phyloP scores from a whole-genome alignment of 2,888 invertebrate species.

The Metacarcinus magister region DNA sequence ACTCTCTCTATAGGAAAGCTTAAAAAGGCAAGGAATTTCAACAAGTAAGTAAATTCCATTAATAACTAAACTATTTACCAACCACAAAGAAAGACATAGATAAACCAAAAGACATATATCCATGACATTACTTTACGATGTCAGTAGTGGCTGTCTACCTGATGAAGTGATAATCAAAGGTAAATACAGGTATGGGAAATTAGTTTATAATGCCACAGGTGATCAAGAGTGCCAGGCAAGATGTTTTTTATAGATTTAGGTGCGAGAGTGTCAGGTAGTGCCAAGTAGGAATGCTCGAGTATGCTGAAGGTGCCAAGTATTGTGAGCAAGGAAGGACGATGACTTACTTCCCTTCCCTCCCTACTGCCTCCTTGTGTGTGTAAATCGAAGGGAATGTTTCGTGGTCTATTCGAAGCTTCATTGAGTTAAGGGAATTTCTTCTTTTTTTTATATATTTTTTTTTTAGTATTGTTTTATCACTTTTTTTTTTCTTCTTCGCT shows the following conservation, averaged over 20 bases:
- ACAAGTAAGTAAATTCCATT: too few species aligned
- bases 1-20: too few species aligned
- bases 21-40: too few species aligned
- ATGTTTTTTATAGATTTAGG: background rate
- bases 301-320: background rate
- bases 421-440: too few species aligned
- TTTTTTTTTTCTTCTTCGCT: background rate
- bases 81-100: background rate
- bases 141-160: background rate
- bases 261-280: background rate
- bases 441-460: too few species aligned
- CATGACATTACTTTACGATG: background rate
- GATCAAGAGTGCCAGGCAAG: background rate
- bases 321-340: background rate
- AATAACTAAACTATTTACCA: background rate
- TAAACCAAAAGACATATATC: background rate
- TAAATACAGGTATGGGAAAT: background rate
- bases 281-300: background rate
- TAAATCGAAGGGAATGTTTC: too few species aligned
- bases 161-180: background rate
- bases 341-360: background rate
- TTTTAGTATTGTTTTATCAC: too few species aligned
- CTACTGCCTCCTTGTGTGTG: too few species aligned
- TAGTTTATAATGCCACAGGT: background rate
- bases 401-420: too few species aligned